phyloP scores from a whole-genome alignment of 2,888 invertebrate genomes.

The Leucophenga maculata region DNA sequence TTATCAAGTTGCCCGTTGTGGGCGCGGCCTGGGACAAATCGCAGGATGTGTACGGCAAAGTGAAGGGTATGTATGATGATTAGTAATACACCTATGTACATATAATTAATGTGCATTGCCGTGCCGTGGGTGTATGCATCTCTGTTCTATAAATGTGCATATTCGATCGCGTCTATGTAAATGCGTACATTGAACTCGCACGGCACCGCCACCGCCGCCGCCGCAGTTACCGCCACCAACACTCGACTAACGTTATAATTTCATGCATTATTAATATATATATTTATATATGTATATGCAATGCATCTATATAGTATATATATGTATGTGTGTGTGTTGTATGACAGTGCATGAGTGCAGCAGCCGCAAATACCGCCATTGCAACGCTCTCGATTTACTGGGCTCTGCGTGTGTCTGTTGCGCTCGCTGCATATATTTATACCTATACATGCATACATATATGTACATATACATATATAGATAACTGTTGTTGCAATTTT shows the following conservation, averaged over 20 bases:
- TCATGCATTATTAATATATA: neutral
- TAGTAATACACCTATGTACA: neutral
- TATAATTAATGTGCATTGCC: slow-evolving; percentile 30
- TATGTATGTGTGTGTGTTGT: neutral
- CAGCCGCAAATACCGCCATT: no score
- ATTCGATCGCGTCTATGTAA: no score
- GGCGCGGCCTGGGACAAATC: slow-evolving; percentile 76
- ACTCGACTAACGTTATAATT: slow-evolving; percentile 7
- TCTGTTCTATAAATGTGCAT: neutral
- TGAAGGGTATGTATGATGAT: slow-evolving; percentile 74
- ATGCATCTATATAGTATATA: neutral
- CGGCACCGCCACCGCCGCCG: no score
- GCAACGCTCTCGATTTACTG: no score
- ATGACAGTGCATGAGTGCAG: no score
- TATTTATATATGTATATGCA: neutral
- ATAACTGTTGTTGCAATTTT: no score
- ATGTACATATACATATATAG: no score
- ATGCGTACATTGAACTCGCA: slow-evolving; percentile 18
- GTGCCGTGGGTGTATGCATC: neutral
- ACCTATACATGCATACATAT: no score
- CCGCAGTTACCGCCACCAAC: no score
- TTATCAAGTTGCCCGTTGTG: slow-evolving; percentile 75
- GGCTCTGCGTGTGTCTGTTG: no score
- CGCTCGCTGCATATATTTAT: no score
- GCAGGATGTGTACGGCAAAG: slow-evolving; percentile 75